Evolutionary conservation across 2,113 vertebrate species (phyloP).

Genomic region (Diadophis punctatus): DNA sequence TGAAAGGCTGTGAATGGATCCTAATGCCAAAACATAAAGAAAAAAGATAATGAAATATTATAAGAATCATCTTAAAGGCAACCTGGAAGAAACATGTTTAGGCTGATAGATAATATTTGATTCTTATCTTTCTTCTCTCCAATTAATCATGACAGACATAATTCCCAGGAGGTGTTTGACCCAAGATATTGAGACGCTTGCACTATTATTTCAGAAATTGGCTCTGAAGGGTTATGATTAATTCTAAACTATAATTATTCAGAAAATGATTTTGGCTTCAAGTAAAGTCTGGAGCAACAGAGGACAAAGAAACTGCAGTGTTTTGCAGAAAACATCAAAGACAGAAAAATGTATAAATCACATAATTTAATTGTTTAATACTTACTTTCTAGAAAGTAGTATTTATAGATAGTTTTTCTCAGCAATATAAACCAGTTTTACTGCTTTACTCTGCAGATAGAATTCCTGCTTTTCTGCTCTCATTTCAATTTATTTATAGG

Average conservation of each 20-base stretch:
- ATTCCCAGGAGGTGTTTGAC: not conserved
- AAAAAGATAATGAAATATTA: not conserved
- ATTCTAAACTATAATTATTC: not conserved
- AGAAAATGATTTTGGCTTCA: not conserved
- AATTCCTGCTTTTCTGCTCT: not conserved
- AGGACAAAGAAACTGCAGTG: not conserved
- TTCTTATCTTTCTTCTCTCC: not conserved
- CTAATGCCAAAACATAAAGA: constrained; percentile 5
- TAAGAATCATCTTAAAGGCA: not conserved
- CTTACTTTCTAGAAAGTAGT: not conserved
- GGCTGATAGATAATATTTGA: not conserved
- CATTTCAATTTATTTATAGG: not conserved
- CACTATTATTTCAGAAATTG: not conserved
- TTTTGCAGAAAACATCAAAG: not conserved
- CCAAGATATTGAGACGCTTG: not conserved
- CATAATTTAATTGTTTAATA: not conserved
- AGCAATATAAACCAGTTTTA: not conserved
- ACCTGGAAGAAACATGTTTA: not conserved
- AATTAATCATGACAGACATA: not conserved
- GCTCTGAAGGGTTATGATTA: not conserved
- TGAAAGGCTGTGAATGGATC: constrained; percentile 49
- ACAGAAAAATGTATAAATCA: not conserved
- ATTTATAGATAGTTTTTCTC: not conserved
- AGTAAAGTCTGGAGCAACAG: not conserved
- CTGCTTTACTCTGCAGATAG: not conserved